Percentiles rank a stretch among this genome's conserved stretches.
These are phyloP conservation scores for Incurvaria masculella DNA, from an alignment of 2,888 invertebrate species.

Conservation along the genomic window DNA sequence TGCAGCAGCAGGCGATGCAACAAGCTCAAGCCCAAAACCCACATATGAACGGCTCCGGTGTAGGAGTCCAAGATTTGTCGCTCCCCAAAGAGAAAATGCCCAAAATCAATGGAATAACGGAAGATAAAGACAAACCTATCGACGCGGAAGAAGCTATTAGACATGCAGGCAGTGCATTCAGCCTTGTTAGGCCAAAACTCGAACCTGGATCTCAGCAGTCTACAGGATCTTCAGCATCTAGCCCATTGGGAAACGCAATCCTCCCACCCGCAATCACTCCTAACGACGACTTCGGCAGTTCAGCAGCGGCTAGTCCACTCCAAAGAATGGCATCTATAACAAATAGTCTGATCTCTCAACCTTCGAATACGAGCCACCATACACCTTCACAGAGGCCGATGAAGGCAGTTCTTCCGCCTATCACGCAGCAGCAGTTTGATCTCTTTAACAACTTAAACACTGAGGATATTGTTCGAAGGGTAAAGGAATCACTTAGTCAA, in stretches of 20 bases:
- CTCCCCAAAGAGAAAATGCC: conserved; percentile 71
- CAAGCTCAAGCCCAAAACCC: conserved; percentile 37
- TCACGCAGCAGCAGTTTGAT: conserved; percentile 98
- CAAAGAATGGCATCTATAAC: conserved; percentile 98
- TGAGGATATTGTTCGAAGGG: conserved; percentile 96
- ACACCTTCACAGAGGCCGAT: conserved; percentile 82
- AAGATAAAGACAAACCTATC: conserved; percentile 63
- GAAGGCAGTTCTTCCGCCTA: conserved; percentile 95
- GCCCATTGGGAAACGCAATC: conserved; percentile 81
- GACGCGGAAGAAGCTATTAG: conserved; percentile 67
- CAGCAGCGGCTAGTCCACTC: conserved; percentile 87
- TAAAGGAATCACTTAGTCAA: conserved; percentile 91
- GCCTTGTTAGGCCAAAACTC: conserved; percentile 80
- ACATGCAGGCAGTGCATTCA: conserved; percentile 82
- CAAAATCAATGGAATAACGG: conserved; percentile 64
- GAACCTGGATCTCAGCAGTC: conserved; percentile 71
- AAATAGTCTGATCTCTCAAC: conserved; percentile 92
- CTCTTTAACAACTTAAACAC: conserved; percentile 97
- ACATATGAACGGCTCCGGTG: conserved; percentile 61
- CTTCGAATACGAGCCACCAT: conserved; percentile 82
- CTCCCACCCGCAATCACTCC: conserved; percentile 81
- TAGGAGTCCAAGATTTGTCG: conserved; percentile 76
- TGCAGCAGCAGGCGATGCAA: conserved; percentile 64
- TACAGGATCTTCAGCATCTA: conserved; percentile 77
- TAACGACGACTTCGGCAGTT: conserved; percentile 73